Evolutionary conservation across 2,113 vertebrate genomes (phyloP), one percentile per base, ranked within the genome.

Genomic region (Nibea coibor): DNA sequence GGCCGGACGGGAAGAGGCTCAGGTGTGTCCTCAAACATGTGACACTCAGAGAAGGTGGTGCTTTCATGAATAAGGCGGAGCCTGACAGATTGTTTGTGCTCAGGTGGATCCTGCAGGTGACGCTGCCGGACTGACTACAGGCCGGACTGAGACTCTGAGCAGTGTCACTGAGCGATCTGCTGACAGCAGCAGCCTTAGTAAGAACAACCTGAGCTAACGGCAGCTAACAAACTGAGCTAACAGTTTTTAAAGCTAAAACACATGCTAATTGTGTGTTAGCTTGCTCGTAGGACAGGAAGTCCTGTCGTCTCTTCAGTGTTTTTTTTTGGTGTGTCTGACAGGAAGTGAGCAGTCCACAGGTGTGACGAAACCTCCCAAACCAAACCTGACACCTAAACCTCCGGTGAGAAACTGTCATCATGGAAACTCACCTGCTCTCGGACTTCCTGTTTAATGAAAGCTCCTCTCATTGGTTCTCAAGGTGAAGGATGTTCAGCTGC

Each of bases 401-500:
- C 24, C 20, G 17, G 87, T 89, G 56, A 89, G 85, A 9, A 39
- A 39, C 35, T 8, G 35, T 39, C 35, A 39, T 7, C 35, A 39
- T 39, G 35, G 35, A 43, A 17, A 47, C 24, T 72, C 8, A 39
- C 35, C 35, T 50, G 48, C 11, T n/a, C 0, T 24, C 28, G 15
- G 47, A 54, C 17, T 9, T 17, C 11, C 22, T 48, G 57, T 42
- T 28, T 28, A 26, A 47, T 51, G 10, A 43, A 56, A 11, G 59
- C 51, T 58, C 0, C 3, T 45, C 50, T 85, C 50, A 74, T 79
- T 81, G 88, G 69, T 45, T 28, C 62, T 22, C 3, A 80, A 92
- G 88, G 90, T 88, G 53, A 90, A 94, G 68, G 92, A 95, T 57
- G 85, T 79, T 65, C 93, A 93, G 82, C 90, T 98, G 35, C 88